Conservation (phyloP, 2,888 invertebrate species). For the Drosophila kuntzei region DNA sequence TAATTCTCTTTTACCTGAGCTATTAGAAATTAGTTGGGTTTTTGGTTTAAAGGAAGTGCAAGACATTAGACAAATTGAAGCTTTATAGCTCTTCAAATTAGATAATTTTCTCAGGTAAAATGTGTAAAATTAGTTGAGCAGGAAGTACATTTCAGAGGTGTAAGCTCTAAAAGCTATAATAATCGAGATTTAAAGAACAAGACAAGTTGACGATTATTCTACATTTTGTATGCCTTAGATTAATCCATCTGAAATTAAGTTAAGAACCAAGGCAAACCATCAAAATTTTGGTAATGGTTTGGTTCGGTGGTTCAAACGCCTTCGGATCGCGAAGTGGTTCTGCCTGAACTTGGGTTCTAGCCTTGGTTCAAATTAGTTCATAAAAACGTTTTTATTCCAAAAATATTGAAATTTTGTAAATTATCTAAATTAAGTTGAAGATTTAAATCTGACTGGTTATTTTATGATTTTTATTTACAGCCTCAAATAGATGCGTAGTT, state of each 20-base stretch:
- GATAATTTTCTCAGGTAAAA: constrained; percentile 17
- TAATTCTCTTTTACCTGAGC: constrained; percentile 1
- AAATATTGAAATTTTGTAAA: too few species aligned
- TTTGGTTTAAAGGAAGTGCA: constrained; percentile 24
- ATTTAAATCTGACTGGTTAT: too few species aligned
- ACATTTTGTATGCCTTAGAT: background rate
- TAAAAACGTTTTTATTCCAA: too few species aligned
- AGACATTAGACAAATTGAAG: constrained; percentile 33
- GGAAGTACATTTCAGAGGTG: constrained; percentile 2
- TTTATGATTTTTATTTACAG: too few species aligned
- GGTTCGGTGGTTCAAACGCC: too few species aligned
- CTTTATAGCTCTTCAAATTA: constrained; percentile 40
- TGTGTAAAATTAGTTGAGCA: constrained; percentile 5
- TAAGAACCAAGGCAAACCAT: background rate
- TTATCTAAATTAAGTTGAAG: too few species aligned
- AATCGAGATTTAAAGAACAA: background rate
- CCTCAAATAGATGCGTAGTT: too few species aligned
- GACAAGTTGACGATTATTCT: background rate
- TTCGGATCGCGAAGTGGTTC: too few species aligned
- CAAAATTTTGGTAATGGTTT: too few species aligned
- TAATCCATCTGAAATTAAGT: background rate
- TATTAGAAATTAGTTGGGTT: constrained; percentile 4
- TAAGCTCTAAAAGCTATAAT: constrained; percentile 1
- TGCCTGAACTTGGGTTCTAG: too few species aligned
- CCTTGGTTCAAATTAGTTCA: too few species aligned